Evolutionary conservation across 2,797 vertebrate species (phyloP).

Genomic region (Balearica regulorum): DNA sequence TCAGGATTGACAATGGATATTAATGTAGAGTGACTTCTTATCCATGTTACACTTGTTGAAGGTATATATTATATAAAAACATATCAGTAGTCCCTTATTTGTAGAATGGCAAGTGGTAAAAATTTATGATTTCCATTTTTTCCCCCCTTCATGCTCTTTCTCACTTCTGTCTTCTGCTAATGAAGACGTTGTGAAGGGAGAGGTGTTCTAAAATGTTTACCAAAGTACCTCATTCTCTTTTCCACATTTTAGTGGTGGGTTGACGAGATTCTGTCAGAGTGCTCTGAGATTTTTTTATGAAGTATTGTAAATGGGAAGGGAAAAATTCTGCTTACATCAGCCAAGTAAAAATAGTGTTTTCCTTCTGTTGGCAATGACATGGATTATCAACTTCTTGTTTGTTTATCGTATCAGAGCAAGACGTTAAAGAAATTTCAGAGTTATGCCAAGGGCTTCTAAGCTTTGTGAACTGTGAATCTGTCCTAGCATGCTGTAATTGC

Average conservation of each 20-base stretch:
- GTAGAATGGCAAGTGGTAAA: not conserved
- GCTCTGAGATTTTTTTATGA: not conserved
- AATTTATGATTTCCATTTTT: not conserved
- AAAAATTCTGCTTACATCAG: not conserved
- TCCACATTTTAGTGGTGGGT: not conserved
- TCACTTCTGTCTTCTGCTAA: not conserved
- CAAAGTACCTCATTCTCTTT: not conserved
- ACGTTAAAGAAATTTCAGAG: not conserved
- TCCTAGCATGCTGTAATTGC: not conserved
- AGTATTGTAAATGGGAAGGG: not conserved
- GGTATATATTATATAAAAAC: not conserved
- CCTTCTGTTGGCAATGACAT: not conserved
- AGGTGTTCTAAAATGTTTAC: not conserved
- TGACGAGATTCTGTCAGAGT: not conserved
- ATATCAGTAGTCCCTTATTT: not conserved
- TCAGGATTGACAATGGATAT: not conserved
- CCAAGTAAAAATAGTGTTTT: not conserved
- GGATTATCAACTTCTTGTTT: not conserved
- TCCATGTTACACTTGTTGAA: not conserved
- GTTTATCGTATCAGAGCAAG: not conserved
- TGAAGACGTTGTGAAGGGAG: not conserved
- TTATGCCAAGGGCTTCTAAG: not conserved
- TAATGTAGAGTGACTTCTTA: not conserved
- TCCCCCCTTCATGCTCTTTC: not conserved
- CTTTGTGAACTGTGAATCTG: not conserved